Percentiles rank a stretch among this genome's conserved stretches.
phyloP scores from a whole-genome alignment of 1,140 invertebrate genomes.

The Ganaspis sp. region DNA sequence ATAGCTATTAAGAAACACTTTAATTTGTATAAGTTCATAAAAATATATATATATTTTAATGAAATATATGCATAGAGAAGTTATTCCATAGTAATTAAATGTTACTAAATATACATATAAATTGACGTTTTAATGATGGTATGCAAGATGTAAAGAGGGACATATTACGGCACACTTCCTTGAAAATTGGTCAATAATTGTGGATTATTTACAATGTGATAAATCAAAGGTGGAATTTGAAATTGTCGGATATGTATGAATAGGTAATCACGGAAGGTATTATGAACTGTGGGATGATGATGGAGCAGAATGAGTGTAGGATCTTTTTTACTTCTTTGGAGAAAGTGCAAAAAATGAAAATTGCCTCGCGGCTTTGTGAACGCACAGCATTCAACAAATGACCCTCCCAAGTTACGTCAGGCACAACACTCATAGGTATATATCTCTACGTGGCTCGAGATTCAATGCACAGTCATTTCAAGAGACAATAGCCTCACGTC shows the following conservation, averaged over 20 bases:
- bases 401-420: constrained; percentile 51
- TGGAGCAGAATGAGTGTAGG: neutral
- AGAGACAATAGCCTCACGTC: constrained; percentile 29
- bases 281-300: neutral
- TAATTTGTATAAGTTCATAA: constrained; percentile 16
- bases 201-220: constrained; percentile 6
- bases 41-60: constrained; percentile 18
- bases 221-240: constrained; percentile 12
- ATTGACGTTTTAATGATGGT: neutral
- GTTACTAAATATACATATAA: constrained; percentile 10
- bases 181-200: neutral
- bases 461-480: constrained; percentile 46
- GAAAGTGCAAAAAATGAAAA: constrained; percentile 61
- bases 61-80: constrained; percentile 10
- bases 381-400: constrained; percentile 38
- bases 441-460: constrained; percentile 40
- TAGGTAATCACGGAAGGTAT: neutral
- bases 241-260: constrained; percentile 23
- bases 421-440: neutral
- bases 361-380: constrained; percentile 41
- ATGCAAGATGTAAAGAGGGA: neutral
- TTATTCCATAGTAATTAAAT: neutral
- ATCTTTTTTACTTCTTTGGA: constrained; percentile 30
- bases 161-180: neutral
- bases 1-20: neutral